Evolutionary conservation across 64 coral and sea anemone genomes (phyloP), one percentile per base, ranked within the genome.

Genomic region (Hydrozoanthus tunicans): DNA sequence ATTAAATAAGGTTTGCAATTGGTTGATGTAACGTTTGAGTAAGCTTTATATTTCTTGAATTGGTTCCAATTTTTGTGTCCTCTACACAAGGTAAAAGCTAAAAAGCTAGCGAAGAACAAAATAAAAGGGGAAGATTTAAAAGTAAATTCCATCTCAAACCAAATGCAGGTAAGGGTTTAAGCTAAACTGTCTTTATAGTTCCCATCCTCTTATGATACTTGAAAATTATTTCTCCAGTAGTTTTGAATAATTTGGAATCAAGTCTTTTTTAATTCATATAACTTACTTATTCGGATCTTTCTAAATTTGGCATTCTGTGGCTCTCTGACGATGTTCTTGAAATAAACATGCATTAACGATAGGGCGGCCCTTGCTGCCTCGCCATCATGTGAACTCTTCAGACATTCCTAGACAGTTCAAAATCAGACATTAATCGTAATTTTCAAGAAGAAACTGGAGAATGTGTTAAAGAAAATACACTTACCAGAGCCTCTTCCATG

Each of bases 241-340:
- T 69, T 69, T 14, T n/a, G 14, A 69, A n/a, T 12, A 76, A 12
- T 76, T 51, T 76, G 10, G 51, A 74, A 74, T 10, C 25, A 43
- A 51, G 6, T 52, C 32, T 43, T 43, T 43, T 43, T 43, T 43
- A 43, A 43, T 43, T 43, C 57, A 1, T 51, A 63, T 85, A 11
- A 91, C 96, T 98, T 70, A 98, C 97, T 92, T 78, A 95, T 93
- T 90, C 94, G 62, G 69, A 99, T 99, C 90, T 94, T 99, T 89
- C 97, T 95, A 93, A 90, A 99, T 91, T 99, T 99, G n/a, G 78
- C 77, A 90, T 96, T 99, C n/a, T 62, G 54, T 80, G 97, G 97
- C 7, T 96, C 90, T 93, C 81, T 93, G 8, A 91, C 69, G 57
- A 99, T 99, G 64, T 99, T 99, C 82, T 92, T 95, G 55, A 99